A percentile compares a stretch with the other conserved stretches of the same genome.
phyloP scores from a whole-genome alignment of 1,140 invertebrate genomes.

The silkworm (Bombyx mori) region DNA sequence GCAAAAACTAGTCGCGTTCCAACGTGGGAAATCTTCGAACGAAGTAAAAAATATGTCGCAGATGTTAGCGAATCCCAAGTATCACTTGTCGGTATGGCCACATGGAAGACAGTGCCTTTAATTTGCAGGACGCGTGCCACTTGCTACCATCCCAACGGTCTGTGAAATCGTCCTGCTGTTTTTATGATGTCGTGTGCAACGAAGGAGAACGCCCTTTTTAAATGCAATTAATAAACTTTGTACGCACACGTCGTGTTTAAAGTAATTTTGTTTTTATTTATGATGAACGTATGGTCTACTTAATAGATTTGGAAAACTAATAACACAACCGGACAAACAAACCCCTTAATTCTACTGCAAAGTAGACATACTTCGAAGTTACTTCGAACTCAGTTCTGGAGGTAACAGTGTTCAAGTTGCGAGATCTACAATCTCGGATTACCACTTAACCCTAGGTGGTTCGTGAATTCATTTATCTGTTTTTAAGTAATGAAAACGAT shows the following conservation, averaged over 20 bases:
- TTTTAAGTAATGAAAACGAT: too few species aligned
- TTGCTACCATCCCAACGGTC: constrained; percentile 45
- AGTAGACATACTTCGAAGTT: too few species aligned
- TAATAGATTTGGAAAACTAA: too few species aligned
- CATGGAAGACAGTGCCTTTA: constrained; percentile 31
- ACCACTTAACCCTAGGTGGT: too few species aligned
- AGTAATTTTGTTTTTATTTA: too few species aligned
- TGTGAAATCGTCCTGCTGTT: constrained; percentile 56
- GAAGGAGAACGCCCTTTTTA: constrained; percentile 7
- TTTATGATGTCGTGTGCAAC: constrained; percentile 29
- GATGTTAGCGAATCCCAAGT: constrained; percentile 49
- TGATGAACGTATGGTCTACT: too few species aligned
- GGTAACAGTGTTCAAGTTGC: too few species aligned
- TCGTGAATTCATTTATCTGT: too few species aligned
- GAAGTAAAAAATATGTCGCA: constrained; percentile 38
- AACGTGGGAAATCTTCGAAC: constrained; percentile 49
- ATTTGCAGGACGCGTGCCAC: constrained; percentile 49
- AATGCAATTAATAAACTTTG: neutral
- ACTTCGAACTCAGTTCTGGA: too few species aligned
- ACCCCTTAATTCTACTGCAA: too few species aligned
- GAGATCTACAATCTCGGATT: too few species aligned
- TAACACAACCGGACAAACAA: too few species aligned
- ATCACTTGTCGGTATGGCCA: constrained; percentile 17
- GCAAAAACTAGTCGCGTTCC: constrained; percentile 50
- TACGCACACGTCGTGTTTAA: neutral